phyloP scores from a whole-genome alignment of 1,140 invertebrate genomes.

The Pentalonia nigronervosa region DNA sequence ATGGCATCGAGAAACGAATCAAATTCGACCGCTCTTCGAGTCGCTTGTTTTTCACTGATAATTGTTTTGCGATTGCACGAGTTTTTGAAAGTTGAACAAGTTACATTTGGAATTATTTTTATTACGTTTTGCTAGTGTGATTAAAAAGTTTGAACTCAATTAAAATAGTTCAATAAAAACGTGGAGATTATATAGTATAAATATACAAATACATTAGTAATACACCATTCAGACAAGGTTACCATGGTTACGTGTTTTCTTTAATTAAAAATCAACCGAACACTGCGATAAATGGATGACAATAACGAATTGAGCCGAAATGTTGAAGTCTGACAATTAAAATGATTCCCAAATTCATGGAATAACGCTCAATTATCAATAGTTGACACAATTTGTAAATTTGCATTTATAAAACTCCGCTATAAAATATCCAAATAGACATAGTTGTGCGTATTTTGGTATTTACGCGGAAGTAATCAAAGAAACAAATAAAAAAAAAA shows the following conservation, averaged over 20 bases:
- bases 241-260: neutral
- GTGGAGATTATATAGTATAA: neutral
- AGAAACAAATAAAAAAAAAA: neutral
- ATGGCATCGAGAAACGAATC: neutral
- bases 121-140: neutral
- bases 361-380: neutral
- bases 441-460: neutral
- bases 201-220: neutral
- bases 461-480: neutral
- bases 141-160: slow-evolving; percentile 23
- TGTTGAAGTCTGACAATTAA: neutral
- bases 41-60: neutral
- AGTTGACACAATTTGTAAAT: neutral
- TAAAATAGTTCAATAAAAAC: slow-evolving; percentile 9
- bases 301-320: neutral
- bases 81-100: neutral
- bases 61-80: slow-evolving; percentile 7
- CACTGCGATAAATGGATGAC: neutral
- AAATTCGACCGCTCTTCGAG: neutral
- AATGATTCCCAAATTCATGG: neutral
- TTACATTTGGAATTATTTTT: slow-evolving; percentile 11
- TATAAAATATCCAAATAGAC: too few relatives aligned
- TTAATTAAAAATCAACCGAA: slow-evolving; percentile 26
- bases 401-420: neutral
- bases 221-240: neutral